These are phyloP conservation scores for Pachymerium ferrugineum DNA, from an alignment of 2,888 invertebrate species.

Conservation along the genomic window DNA sequence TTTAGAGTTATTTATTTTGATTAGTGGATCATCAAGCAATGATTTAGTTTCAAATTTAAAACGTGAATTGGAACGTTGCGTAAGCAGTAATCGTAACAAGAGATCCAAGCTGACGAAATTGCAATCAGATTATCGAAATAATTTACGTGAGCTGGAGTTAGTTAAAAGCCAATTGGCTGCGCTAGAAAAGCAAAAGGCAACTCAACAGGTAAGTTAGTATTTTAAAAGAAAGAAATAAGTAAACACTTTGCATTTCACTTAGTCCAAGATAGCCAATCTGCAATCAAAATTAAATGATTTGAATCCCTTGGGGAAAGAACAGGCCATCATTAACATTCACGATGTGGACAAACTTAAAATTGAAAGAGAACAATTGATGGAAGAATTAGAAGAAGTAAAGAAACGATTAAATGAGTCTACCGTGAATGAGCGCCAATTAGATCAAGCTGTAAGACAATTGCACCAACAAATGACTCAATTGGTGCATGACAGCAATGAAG, in stretches of 20 bases:
- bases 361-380: neutral
- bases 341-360: slow-evolving; percentile 8
- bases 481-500: neutral
- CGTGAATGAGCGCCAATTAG: neutral
- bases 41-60: slow-evolving; percentile 2
- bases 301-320: neutral
- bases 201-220: neutral
- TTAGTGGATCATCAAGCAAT: neutral
- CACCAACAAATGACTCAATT: slow-evolving; percentile 28
- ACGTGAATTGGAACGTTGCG: slow-evolving; percentile 25
- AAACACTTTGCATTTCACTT: neutral
- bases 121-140: slow-evolving; percentile 6
- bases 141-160: neutral
- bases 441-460: slow-evolving; percentile 12
- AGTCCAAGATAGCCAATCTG: neutral
- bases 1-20: neutral
- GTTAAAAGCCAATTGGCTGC: neutral
- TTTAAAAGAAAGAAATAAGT: neutral
- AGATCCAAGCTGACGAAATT: slow-evolving; percentile 21
- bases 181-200: neutral
- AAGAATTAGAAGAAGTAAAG: neutral
- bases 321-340: neutral
- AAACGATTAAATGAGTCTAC: neutral
- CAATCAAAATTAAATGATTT: neutral
- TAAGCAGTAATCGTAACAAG: slow-evolving; percentile 25